These are phyloP conservation scores for Bungarus multicinctus DNA, from an alignment of 2,113 vertebrate species.

Conservation along the genomic window DNA sequence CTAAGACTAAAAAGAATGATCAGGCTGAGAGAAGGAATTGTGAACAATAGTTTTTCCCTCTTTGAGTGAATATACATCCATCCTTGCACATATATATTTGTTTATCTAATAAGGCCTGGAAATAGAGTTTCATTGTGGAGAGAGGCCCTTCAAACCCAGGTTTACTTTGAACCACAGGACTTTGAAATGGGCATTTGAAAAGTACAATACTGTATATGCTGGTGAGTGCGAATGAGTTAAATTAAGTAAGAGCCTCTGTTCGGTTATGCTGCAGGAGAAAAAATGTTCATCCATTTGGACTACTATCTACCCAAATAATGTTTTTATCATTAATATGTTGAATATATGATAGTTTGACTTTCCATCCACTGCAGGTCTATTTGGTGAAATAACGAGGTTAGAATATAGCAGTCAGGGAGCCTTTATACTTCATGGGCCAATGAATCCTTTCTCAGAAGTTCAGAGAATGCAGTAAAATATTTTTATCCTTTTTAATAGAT, in stretches of 20 bases:
- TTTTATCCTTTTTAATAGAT: conserved; percentile 11
- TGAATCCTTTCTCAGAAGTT: background rate
- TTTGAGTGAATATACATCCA: background rate
- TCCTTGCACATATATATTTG: background rate
- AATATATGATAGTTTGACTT: background rate
- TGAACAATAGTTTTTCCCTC: background rate
- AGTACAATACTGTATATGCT: background rate
- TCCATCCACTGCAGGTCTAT: background rate
- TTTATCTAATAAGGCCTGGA: background rate
- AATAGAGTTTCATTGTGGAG: background rate
- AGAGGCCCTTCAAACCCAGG: background rate
- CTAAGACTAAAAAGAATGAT: background rate
- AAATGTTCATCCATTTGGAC: background rate
- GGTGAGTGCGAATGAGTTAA: background rate
- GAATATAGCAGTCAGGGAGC: background rate
- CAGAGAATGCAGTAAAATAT: background rate
- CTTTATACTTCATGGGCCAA: background rate
- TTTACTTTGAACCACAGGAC: background rate
- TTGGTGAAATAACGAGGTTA: background rate
- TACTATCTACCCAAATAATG: background rate
- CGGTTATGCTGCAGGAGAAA: background rate
- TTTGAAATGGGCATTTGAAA: background rate
- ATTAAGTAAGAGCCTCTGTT: background rate
- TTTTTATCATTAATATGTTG: background rate
- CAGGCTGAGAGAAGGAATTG: background rate